phyloP scores from a whole-genome alignment of 2,113 vertebrate species.

The Lipotes vexillifer region DNA sequence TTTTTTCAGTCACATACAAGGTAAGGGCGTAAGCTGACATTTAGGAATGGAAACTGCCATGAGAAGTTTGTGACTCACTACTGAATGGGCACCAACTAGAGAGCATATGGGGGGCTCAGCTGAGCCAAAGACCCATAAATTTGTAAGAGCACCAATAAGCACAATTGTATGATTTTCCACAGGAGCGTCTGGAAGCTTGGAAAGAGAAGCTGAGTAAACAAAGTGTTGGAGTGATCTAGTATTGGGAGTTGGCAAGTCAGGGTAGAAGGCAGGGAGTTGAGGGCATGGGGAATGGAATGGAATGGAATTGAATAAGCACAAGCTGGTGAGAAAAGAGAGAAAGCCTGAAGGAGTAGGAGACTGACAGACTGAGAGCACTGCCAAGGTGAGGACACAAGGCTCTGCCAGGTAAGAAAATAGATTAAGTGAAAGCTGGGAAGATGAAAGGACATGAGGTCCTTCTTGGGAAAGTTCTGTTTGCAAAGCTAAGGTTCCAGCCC shows the following conservation, averaged over 20 bases:
- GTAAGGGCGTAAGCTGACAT: neutral
- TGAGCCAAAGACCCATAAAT: neutral
- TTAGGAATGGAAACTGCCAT: neutral
- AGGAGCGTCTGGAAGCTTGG: neutral
- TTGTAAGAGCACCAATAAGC: neutral
- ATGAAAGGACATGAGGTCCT: neutral
- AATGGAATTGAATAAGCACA: neutral
- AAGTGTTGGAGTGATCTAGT: neutral
- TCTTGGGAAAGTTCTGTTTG: neutral
- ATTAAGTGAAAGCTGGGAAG: neutral
- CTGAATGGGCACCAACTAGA: neutral
- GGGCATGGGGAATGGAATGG: neutral
- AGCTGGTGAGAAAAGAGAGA: neutral
- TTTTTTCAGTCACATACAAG: neutral
- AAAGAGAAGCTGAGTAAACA: conserved; percentile 6
- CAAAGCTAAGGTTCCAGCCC: neutral
- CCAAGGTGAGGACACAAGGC: neutral
- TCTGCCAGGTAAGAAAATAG: neutral
- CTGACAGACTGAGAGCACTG: neutral
- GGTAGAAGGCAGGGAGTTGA: neutral
- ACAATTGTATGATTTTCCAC: neutral
- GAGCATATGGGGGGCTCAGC: neutral
- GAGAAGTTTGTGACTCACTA: neutral
- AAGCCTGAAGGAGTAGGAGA: accelerated
- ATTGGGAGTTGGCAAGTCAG: neutral